Evolutionary conservation across 2,797 vertebrate genomes (phyloP).

Genomic region (Heliangelus exortis): DNA sequence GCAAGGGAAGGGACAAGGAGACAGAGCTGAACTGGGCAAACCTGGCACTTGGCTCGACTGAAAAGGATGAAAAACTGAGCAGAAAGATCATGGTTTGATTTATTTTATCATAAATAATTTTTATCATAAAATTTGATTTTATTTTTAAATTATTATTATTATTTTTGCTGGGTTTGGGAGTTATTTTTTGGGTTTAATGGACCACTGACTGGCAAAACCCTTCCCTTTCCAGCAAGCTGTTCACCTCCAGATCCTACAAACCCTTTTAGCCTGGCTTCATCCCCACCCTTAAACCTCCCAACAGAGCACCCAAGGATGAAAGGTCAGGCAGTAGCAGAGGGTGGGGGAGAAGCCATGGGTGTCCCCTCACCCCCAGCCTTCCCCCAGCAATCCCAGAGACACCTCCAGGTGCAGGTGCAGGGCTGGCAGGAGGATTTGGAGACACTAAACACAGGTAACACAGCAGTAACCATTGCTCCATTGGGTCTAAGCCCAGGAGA

Average conservation of each 20-base stretch:
- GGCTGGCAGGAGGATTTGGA: background rate
- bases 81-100: background rate
- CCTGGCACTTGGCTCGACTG: background rate
- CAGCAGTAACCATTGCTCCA: background rate
- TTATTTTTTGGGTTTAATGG: background rate
- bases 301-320: background rate
- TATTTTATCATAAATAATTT: too few species aligned
- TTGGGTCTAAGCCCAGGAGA: background rate
- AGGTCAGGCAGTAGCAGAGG: background rate
- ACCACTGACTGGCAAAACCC: background rate
- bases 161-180: too few species aligned
- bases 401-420: fast-evolving
- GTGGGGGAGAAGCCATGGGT: background rate
- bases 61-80: background rate
- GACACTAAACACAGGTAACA: too few species aligned
- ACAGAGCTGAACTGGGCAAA: background rate
- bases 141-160: too few species aligned
- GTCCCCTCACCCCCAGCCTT: background rate
- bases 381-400: background rate
- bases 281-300: background rate
- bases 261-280: background rate
- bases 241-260: background rate
- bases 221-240: background rate
- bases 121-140: too few species aligned
- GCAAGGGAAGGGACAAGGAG: conserved; percentile 51